A percentile compares a stretch with the other conserved stretches of the same genome.
Evolutionary conservation across 1,140 invertebrate species (phyloP).

Genomic region (Achatina immaculata): DNA sequence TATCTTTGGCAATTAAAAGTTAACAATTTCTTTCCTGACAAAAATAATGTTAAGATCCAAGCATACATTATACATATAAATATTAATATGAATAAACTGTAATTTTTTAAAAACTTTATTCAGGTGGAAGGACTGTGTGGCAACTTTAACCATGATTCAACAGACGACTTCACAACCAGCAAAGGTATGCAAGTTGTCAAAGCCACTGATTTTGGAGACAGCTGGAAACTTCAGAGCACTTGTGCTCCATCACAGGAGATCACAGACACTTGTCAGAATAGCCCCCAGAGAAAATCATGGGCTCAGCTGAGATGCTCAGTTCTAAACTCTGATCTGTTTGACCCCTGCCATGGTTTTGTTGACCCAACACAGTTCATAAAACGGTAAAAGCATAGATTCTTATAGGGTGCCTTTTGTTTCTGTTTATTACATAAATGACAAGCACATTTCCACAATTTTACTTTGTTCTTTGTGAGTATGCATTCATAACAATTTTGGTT

Average conservation of each 20-base stretch:
- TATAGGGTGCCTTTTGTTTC: background rate
- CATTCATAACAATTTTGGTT: no score
- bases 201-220: conserved; percentile 83
- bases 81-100: no score
- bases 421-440: no score
- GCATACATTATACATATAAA: no score
- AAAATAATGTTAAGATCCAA: no score
- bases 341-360: conserved; percentile 85
- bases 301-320: conserved; percentile 81
- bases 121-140: conserved; percentile 88
- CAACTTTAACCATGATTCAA: conserved; percentile 85
- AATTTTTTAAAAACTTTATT: no score
- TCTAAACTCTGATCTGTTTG: conserved; percentile 81
- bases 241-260: conserved; percentile 73
- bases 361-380: conserved; percentile 26
- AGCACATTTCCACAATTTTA: no score
- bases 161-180: conserved; percentile 81
- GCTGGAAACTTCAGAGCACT: conserved; percentile 85
- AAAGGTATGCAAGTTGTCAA: conserved; percentile 81
- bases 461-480: no score
- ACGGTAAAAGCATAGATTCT: conserved; percentile 14
- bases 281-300: conserved; percentile 84
- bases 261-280: conserved; percentile 78
- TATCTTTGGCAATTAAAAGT: no score
- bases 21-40: no score